A percentile compares a stretch with the other conserved stretches of the same genome.
Conservation (phyloP, 2,888 invertebrate genomes). For the Spicauda simplicius region DNA sequence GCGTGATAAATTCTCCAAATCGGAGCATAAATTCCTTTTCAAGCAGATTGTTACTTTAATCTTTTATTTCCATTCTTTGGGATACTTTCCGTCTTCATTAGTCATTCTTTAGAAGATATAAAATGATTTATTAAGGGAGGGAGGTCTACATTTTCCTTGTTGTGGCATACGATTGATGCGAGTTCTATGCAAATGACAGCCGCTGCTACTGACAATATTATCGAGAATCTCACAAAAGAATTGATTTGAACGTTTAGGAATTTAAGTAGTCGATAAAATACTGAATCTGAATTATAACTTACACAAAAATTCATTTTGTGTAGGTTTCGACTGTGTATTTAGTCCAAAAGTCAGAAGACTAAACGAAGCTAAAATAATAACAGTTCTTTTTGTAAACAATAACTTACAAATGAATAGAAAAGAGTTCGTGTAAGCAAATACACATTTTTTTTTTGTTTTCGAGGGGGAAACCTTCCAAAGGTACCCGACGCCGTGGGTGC, state of each 20-base stretch:
- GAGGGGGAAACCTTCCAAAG: no score
- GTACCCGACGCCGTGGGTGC: no score
- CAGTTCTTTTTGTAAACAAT: no score
- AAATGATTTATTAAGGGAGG: constrained; percentile 67
- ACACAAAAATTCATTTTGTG: no score
- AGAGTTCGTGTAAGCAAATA: no score
- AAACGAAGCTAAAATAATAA: no score
- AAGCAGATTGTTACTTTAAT: constrained; percentile 65
- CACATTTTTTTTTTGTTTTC: no score
- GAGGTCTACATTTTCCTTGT: constrained; percentile 51
- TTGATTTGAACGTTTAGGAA: constrained; percentile 27
- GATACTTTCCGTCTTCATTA: constrained; percentile 64
- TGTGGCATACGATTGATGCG: constrained; percentile 52
- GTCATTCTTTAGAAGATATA: constrained; percentile 72
- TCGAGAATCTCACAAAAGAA: constrained; percentile 38
- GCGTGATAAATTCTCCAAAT: constrained; percentile 37
- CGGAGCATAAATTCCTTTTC: constrained; percentile 51
- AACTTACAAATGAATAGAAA: no score
- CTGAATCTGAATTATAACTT: no score
- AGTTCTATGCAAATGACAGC: constrained; percentile 58
- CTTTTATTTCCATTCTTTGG: constrained; percentile 62
- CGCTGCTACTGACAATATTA: constrained; percentile 38
- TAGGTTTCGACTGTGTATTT: no score
- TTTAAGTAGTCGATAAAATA: not conserved
- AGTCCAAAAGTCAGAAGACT: no score